Evolutionary conservation across 2,888 invertebrate species (phyloP).

Genomic region (Cenopis cana): DNA sequence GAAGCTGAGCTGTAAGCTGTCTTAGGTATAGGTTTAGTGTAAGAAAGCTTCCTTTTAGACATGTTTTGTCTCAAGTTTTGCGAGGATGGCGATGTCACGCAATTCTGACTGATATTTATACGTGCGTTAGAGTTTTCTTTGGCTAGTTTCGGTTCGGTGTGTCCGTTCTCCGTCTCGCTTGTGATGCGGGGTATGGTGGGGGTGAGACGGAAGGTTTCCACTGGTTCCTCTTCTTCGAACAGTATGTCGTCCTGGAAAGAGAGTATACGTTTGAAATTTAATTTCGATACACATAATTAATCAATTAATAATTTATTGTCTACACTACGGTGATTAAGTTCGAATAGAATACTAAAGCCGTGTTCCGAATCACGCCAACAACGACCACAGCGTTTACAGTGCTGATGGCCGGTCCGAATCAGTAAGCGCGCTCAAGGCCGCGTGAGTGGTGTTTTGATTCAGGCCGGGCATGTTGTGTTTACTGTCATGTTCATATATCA

Average conservation of each 20-base stretch:
- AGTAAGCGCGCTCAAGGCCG: no score
- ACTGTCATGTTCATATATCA: no score
- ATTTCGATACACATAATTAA: neutral
- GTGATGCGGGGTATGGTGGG: constrained; percentile 42
- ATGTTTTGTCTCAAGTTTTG: constrained; percentile 64
- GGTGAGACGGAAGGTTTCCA: constrained; percentile 61
- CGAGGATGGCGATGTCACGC: constrained; percentile 56
- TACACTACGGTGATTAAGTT: no score
- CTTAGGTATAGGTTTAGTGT: constrained; percentile 67
- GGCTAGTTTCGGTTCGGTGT: constrained; percentile 48
- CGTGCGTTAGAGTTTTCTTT: constrained; percentile 52
- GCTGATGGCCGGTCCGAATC: no score
- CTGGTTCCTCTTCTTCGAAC: constrained; percentile 74
- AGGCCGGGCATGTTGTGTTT: no score
- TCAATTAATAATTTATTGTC: neutral
- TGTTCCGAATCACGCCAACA: no score
- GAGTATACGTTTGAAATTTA: neutral
- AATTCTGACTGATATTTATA: constrained; percentile 56
- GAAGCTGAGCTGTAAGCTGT: constrained; percentile 85
- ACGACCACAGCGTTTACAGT: no score
- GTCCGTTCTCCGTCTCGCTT: constrained; percentile 56
- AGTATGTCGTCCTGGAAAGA: constrained; percentile 75
- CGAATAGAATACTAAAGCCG: no score
- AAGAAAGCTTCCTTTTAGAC: constrained; percentile 73
- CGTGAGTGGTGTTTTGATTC: no score